phyloP scores from a whole-genome alignment of 2,888 invertebrate genomes.

The Tipula lateralis region DNA sequence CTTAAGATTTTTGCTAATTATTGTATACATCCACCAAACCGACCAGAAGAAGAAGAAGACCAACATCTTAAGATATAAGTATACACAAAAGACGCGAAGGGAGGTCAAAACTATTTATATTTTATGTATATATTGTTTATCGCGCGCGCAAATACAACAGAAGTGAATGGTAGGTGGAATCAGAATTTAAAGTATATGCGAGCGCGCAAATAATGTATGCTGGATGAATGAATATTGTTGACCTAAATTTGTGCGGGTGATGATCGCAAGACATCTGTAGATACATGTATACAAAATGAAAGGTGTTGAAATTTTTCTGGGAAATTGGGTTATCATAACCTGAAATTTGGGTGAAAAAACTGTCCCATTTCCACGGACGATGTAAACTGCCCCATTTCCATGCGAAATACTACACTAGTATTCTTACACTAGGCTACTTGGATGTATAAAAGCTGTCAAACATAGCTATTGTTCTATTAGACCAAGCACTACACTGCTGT shows the following conservation, averaged over 20 bases:
- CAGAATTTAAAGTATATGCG: not conserved
- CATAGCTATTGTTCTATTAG: no score
- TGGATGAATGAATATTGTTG: not conserved
- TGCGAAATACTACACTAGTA: no score
- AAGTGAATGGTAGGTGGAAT: slow-evolving; percentile 11
- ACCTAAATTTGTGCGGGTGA: not conserved
- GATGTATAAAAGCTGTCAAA: no score
- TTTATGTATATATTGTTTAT: not conserved
- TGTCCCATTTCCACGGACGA: no score
- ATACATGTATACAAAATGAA: not conserved
- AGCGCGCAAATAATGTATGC: not conserved
- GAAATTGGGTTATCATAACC: not conserved
- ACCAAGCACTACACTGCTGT: no score
- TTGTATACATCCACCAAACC: not conserved
- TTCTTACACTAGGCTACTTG: no score
- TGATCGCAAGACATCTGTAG: not conserved
- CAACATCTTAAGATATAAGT: not conserved
- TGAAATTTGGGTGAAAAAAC: no score
- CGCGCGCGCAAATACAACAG: not conserved
- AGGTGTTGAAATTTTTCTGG: not conserved
- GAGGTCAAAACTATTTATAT: not conserved
- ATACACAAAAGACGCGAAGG: not conserved
- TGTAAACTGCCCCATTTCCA: no score
- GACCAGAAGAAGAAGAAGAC: not conserved
- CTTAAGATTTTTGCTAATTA: not conserved